Conservation (phyloP, 2,797 vertebrate genomes). For the Trachops cirrhosus region DNA sequence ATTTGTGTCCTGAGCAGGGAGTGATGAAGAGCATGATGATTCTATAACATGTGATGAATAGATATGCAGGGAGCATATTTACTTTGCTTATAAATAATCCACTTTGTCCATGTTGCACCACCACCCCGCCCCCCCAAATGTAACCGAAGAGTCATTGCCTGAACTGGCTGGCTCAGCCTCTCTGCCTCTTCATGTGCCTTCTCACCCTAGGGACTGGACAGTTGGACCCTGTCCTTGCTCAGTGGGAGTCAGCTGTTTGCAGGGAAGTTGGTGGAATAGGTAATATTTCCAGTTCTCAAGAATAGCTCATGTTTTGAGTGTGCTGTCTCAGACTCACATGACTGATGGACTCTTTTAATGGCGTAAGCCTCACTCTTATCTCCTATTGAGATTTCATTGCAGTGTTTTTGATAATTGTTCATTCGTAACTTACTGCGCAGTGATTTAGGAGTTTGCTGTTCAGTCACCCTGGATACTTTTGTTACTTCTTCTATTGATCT, state of each 20-base stretch:
- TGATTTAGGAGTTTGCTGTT: constrained; percentile 75
- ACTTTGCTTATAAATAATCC: constrained; percentile 3
- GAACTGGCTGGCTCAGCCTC: background rate
- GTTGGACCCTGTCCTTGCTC: background rate
- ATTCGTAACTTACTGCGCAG: constrained; percentile 60
- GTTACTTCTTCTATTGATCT: constrained; percentile 71
- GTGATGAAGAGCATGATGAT: background rate
- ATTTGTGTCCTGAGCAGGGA: constrained; percentile 45
- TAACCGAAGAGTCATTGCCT: background rate
- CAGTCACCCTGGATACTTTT: constrained; percentile 77
- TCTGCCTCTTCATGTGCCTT: background rate
- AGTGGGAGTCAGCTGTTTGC: background rate
- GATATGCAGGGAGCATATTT: background rate
- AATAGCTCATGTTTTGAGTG: constrained; percentile 8
- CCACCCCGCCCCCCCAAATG: background rate
- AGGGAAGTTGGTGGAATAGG: background rate
- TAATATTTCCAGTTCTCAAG: constrained; percentile 23
- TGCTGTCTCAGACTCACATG: constrained; percentile 46
- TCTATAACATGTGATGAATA: fast-evolving
- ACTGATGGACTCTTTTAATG: constrained; percentile 60
- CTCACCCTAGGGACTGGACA: background rate
- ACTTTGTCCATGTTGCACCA: background rate
- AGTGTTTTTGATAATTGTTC: constrained; percentile 67
- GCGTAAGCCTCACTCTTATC: constrained; percentile 53
- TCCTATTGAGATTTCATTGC: constrained; percentile 66